phyloP scores from a whole-genome alignment of 2,113 vertebrate genomes.

The Ariopsis seemanni region DNA sequence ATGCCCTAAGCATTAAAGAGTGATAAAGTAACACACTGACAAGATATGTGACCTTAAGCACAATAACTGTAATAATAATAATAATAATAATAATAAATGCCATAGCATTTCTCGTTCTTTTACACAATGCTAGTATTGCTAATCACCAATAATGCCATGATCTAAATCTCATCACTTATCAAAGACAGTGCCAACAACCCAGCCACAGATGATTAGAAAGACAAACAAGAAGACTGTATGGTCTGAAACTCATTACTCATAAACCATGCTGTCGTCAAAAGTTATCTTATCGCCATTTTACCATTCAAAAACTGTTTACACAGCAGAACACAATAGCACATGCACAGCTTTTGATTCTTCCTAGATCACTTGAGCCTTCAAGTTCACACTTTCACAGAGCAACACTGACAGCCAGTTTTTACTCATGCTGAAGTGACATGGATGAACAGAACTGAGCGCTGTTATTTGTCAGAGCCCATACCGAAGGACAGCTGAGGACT shows the following conservation, averaged over 20 bases:
- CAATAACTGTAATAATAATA: slow-evolving; percentile 34
- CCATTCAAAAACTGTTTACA: slow-evolving; percentile 37
- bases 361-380: slow-evolving; percentile 37
- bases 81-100: slow-evolving; percentile 27
- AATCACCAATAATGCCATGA: slow-evolving; percentile 25
- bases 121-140: slow-evolving; percentile 3
- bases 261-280: slow-evolving; percentile 35
- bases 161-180: slow-evolving; percentile 36
- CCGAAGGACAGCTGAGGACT: slow-evolving; percentile 39
- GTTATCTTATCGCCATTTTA: slow-evolving; percentile 33
- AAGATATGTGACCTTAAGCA: slow-evolving; percentile 37
- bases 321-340: slow-evolving; percentile 37
- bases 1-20: slow-evolving; percentile 34
- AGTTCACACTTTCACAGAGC: slow-evolving; percentile 36
- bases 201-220: slow-evolving; percentile 37
- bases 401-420: slow-evolving; percentile 39
- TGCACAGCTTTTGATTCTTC: slow-evolving; percentile 26
- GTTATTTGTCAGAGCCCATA: slow-evolving; percentile 27
- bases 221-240: slow-evolving; percentile 33
- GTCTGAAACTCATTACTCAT: slow-evolving; percentile 38
- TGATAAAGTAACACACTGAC: slow-evolving; percentile 37
- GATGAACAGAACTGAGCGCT: slow-evolving; percentile 30
- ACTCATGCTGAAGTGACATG: slow-evolving; percentile 33
- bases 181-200: slow-evolving; percentile 27
- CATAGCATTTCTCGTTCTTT: slow-evolving; percentile 3